phyloP scores from a whole-genome alignment of 2,113 vertebrate species.

The Sinocyclocheilus anophthalmus region DNA sequence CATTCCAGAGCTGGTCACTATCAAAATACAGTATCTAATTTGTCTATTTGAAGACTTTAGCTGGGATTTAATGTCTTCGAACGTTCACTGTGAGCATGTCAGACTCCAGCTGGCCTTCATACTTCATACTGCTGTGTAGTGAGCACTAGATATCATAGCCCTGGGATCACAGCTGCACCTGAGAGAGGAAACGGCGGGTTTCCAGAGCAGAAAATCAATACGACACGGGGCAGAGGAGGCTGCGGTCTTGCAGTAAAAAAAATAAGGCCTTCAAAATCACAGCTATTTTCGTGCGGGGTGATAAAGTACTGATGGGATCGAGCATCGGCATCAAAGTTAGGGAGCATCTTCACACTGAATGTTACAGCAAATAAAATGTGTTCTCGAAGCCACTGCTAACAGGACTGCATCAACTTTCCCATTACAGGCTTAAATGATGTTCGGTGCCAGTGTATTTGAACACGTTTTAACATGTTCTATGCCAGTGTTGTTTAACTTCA shows the following conservation, averaged over 20 bases:
- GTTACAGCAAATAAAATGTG: conserved; percentile 60
- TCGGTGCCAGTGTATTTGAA: conserved; percentile 49
- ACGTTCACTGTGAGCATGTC: background rate
- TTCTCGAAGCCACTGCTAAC: background rate
- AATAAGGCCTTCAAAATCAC: conserved; percentile 68
- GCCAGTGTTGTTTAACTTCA: background rate
- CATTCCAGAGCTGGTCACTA: conserved; percentile 13
- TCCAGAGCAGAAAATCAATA: conserved; percentile 72
- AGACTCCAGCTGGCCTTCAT: conserved; percentile 47
- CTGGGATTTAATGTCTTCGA: conserved; percentile 11
- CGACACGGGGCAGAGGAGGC: conserved; percentile 54
- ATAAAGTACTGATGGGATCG: conserved; percentile 69
- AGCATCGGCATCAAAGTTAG: conserved; percentile 61
- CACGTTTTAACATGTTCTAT: conserved; percentile 46
- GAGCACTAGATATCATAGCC: conserved; percentile 59
- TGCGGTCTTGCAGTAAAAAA: conserved; percentile 68
- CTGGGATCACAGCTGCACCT: conserved; percentile 57
- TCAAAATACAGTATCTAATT: background rate
- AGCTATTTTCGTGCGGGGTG: conserved; percentile 67
- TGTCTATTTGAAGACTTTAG: background rate
- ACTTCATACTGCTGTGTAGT: conserved; percentile 53
- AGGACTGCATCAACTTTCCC: background rate
- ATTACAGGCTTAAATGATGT: conserved; percentile 42
- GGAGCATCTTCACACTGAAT: conserved; percentile 63
- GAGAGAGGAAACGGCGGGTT: conserved; percentile 58